A percentile compares a stretch with the other conserved stretches of the same genome.
Conservation (phyloP, 2,113 vertebrate species). For the Zeus faber region DNA sequence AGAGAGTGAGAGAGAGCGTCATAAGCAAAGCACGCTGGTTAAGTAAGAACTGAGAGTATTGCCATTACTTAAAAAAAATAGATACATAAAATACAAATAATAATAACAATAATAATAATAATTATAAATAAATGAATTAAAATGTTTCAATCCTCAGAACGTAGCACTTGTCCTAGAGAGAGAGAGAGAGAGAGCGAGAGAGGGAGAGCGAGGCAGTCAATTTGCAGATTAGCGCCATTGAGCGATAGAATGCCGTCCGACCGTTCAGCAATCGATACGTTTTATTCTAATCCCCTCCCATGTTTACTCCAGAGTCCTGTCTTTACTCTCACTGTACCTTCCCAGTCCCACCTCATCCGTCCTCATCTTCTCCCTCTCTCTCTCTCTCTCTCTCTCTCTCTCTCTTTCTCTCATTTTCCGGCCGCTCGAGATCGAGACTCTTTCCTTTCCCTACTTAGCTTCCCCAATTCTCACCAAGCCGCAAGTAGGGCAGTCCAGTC, state of each 20-base stretch:
- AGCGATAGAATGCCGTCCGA: slow-evolving; percentile 53
- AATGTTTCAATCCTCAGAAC: too few species aligned
- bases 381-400: background rate
- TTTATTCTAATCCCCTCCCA: slow-evolving; percentile 48
- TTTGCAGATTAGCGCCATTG: slow-evolving; percentile 70
- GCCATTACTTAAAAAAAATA: too few species aligned
- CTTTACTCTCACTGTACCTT: background rate
- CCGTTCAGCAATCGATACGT: slow-evolving; percentile 61
- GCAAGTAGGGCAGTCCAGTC: slow-evolving; percentile 48
- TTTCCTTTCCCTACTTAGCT: slow-evolving; percentile 15
- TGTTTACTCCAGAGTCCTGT: slow-evolving; percentile 42
- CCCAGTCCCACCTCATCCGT: background rate
- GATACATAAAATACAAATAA: too few species aligned
- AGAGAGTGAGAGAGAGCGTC: slow-evolving; percentile 16
- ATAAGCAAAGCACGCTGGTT: too few species aligned
- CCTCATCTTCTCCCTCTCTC: background rate
- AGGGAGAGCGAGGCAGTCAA: slow-evolving; percentile 49
- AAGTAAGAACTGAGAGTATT: too few species aligned
- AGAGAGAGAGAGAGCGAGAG: background rate
- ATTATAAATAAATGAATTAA: too few species aligned
- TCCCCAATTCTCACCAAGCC: too few species aligned
- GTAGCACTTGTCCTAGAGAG: too few species aligned
- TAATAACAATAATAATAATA: too few species aligned
- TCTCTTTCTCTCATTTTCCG: slow-evolving; percentile 27
- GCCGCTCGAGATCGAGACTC: too few species aligned